Base-by-base conservation (phyloP, 53 echinoderm and acorn worm genomes). In the Antedon mediterranea region DNA sequence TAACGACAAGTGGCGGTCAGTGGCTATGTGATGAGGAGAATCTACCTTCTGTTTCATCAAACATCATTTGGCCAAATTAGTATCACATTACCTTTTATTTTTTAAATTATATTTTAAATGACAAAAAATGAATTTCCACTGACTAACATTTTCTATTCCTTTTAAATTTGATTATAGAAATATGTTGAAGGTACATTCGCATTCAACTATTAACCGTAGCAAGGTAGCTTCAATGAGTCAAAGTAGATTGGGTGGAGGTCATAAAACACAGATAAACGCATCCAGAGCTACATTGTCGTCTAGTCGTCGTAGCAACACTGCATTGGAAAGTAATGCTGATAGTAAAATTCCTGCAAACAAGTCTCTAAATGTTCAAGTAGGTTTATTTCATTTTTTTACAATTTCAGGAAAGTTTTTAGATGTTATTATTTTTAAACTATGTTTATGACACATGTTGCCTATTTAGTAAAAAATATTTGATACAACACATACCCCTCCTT, bases 231-330 rank as follows among this genome's bases (percentile, higher is more conserved):
- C 32, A 0, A 33, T 34, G 28, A 91, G 91, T 75, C 89, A 95
- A 81, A 89, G 82, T 34, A 86, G 91, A 3, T 71, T 89, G 30
- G 71, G 31, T 3, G 81, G 81, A 43, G 87, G 89, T 34, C 88
- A 85, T 18, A 26, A 26, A 23, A 23, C 57, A 57, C 57, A 57
- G 57, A 11, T 57, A 11, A 34, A 32, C 26, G 76, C 76, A 76
- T 95, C 95, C 1, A 75, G 95, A 31, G 89, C 91, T 11, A 92
- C 95, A 31, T 77, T 95, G 20, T 90, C 90, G 33, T 93, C 93
- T 28, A 89, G 89, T 28, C 83, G 91, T 5, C 86, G 85, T 76
- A 91, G 91, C 77, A 89, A 91, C 32, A 71, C 87, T 8, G 91
- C 81, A 26, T 75, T 89, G 23, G 95, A 95, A 73, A 91, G 85